These are phyloP conservation scores for Leptarthrus brevirostris DNA, from an alignment of 2,888 invertebrate genomes.

Conservation along the genomic window DNA sequence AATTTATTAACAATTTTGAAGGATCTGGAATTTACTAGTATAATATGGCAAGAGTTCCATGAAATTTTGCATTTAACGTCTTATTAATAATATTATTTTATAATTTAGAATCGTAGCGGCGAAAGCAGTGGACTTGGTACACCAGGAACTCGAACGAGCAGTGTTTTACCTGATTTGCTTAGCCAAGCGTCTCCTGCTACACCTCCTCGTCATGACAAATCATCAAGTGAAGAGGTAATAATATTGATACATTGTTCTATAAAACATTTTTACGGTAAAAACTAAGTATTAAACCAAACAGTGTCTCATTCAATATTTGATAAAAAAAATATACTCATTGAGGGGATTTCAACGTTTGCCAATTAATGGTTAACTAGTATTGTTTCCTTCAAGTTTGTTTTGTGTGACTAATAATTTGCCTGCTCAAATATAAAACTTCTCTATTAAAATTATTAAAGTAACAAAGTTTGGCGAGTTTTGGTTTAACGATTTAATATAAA, in stretches of 20 bases:
- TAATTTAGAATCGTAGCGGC: constrained; percentile 63
- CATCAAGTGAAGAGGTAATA: constrained; percentile 94
- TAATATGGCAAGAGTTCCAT: too few species aligned
- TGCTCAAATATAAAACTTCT: not conserved
- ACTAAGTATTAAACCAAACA: constrained; percentile 30
- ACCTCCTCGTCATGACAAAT: constrained; percentile 89
- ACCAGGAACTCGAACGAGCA: constrained; percentile 84
- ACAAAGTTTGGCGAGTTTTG: constrained; percentile 50
- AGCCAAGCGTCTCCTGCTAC: constrained; percentile 90
- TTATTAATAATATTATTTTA: not conserved
- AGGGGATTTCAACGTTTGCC: not conserved
- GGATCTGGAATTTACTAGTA: too few species aligned
- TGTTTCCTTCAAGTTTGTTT: constrained; percentile 47
- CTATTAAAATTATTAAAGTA: constrained; percentile 55
- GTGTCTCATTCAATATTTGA: constrained; percentile 11
- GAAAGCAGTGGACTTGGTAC: constrained; percentile 71
- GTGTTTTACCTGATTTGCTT: constrained; percentile 93
- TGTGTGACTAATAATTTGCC: constrained; percentile 56
- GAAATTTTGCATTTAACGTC: too few species aligned
- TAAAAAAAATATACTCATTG: not conserved
- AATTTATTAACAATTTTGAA: not conserved
- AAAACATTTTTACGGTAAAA: constrained; percentile 49
- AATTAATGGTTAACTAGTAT: too few species aligned
- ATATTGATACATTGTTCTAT: constrained; percentile 5
- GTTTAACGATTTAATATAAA: too few species aligned